Evolutionary conservation across 2,888 invertebrate genomes (phyloP).

Genomic region (Drosophila subquinaria): DNA sequence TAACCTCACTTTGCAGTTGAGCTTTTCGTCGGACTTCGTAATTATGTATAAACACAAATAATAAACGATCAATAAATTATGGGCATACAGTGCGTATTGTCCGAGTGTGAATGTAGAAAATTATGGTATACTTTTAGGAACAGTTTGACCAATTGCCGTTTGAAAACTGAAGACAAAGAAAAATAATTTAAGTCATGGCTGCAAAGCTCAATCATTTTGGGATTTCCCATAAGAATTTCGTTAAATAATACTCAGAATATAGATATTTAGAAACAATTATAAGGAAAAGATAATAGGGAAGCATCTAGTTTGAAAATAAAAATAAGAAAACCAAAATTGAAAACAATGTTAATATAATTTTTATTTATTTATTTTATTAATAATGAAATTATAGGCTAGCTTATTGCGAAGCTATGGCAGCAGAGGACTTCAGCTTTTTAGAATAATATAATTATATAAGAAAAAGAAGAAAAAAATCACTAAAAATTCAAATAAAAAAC

Average conservation of each 20-base stretch:
- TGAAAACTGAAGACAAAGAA: neutral
- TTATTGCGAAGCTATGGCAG: too few relatives aligned
- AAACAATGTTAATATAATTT: too few relatives aligned
- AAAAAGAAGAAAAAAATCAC: too few relatives aligned
- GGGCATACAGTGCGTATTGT: neutral
- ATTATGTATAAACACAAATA: slow-evolving; percentile 14
- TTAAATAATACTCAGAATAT: neutral
- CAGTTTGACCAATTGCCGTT: neutral
- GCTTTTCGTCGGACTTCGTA: slow-evolving; percentile 1
- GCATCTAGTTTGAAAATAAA: too few relatives aligned
- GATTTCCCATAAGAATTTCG: neutral
- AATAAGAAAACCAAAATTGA: too few relatives aligned
- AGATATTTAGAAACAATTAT: too few relatives aligned
- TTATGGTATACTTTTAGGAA: slow-evolving; percentile 48
- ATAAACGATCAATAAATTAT: slow-evolving; percentile 18
- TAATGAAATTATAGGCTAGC: too few relatives aligned
- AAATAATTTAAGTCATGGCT: neutral
- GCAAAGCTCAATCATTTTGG: neutral
- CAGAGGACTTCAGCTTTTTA: too few relatives aligned
- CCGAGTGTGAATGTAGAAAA: neutral
- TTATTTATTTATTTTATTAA: too few relatives aligned
- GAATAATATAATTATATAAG: too few relatives aligned
- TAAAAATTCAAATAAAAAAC: too few relatives aligned
- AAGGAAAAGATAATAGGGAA: too few relatives aligned
- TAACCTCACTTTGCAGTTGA: slow-evolving; percentile 44